Evolutionary conservation across 2,797 vertebrate genomes (phyloP).

Genomic region (Scleropages formosus): DNA sequence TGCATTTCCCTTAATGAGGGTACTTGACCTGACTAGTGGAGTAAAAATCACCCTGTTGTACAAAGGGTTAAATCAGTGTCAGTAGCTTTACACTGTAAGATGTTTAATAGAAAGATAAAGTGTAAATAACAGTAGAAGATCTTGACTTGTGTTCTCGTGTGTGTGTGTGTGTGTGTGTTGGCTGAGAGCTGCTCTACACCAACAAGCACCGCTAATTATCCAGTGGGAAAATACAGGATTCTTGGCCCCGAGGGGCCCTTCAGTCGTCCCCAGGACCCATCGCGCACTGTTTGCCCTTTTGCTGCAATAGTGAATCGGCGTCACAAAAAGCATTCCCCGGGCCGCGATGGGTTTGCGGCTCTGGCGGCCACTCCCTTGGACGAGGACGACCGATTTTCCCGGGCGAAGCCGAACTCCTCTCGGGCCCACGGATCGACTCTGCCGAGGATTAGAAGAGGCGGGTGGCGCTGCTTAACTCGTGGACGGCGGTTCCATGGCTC

Average conservation of each 20-base stretch:
- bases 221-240: constrained; percentile 6
- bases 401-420: neutral
- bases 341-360: neutral
- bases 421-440: neutral
- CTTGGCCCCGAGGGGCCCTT: neutral
- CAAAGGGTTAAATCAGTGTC: too few species aligned
- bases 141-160: too few species aligned
- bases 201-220: constrained; percentile 7
- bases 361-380: neutral
- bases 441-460: neutral
- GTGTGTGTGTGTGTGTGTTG: too few species aligned
- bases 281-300: neutral
- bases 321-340: neutral
- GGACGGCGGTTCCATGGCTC: too few species aligned
- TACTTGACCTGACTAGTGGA: too few species aligned
- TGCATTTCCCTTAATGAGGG: too few species aligned
- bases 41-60: too few species aligned
- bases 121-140: too few species aligned
- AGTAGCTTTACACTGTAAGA: too few species aligned
- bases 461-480: too few species aligned
- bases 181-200: neutral
- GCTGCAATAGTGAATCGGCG: constrained; percentile 3
- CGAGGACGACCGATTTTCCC: constrained; percentile 10
- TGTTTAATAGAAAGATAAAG: too few species aligned
- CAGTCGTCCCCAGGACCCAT: neutral